Percentiles rank a stretch among this genome's conserved stretches.
Evolutionary conservation across 1,140 invertebrate species (phyloP).

Genomic region (Sycophila sp.): DNA sequence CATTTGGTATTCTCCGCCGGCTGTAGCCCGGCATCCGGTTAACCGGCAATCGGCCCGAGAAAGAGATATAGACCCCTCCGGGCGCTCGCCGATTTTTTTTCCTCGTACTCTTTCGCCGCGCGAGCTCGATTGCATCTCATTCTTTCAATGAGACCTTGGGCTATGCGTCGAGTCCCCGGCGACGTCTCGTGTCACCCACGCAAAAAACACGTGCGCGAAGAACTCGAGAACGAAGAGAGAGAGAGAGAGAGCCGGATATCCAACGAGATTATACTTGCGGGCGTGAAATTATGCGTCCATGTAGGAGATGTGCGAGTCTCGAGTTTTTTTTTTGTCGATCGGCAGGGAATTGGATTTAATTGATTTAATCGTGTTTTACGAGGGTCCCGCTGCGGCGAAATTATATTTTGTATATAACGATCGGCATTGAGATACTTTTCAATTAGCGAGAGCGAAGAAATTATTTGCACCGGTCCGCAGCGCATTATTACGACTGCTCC

Average conservation of each 20-base stretch:
- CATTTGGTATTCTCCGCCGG: slow-evolving; percentile 60
- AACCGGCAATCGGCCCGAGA: slow-evolving; percentile 45
- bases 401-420: not conserved
- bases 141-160: slow-evolving; percentile 50
- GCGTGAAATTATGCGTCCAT: slow-evolving; percentile 10
- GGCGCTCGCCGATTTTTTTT: slow-evolving; percentile 3
- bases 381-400: not conserved
- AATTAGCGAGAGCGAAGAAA: not conserved
- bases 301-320: not conserved
- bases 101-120: slow-evolving; percentile 4
- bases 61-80: not conserved
- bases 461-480: not conserved
- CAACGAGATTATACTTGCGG: slow-evolving; percentile 15
- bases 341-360: not conserved
- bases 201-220: slow-evolving; percentile 38
- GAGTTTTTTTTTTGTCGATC: not conserved
- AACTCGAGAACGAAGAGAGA: not conserved
- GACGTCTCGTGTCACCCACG: slow-evolving; percentile 43
- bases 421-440: not conserved
- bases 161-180: slow-evolving; percentile 29
- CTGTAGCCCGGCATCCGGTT: slow-evolving; percentile 57
- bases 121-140: slow-evolving; percentile 52
- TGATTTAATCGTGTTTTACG: slow-evolving; percentile 25
- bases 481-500: not conserved
- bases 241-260: slow-evolving; percentile 1